phyloP scores from a whole-genome alignment of 2,797 vertebrate species.

The Spinus pinus region DNA sequence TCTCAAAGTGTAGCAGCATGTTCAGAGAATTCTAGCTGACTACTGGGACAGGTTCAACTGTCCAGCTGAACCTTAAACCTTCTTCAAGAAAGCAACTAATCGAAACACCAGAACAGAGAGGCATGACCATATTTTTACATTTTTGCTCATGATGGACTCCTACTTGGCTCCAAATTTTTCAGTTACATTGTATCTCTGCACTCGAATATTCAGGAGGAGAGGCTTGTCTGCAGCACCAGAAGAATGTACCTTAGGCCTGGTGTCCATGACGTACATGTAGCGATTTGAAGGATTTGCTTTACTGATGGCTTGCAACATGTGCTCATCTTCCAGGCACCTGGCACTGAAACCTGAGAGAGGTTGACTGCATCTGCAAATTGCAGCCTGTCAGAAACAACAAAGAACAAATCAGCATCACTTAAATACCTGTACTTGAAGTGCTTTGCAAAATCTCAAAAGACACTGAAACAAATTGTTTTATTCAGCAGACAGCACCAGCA shows the following conservation, averaged over 20 bases:
- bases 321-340: conserved; percentile 93
- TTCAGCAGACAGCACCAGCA: not conserved
- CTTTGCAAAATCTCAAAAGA: not conserved
- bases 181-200: not conserved
- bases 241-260: conserved; percentile 88
- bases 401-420: not conserved
- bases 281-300: conserved; percentile 91
- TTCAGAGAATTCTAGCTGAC: not conserved
- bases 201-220: not conserved
- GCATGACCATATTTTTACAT: not conserved
- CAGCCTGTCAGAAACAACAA: conserved; percentile 78
- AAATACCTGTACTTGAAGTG: not conserved
- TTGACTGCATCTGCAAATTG: conserved; percentile 96
- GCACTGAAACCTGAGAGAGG: conserved; percentile 97
- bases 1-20: not conserved
- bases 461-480: not conserved
- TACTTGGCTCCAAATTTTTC: not conserved
- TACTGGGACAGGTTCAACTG: not conserved
- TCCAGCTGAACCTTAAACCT: not conserved
- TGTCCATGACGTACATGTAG: conserved; percentile 96
- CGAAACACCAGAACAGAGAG: not conserved
- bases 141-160: not conserved
- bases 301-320: conserved; percentile 95
- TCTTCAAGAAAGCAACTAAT: not conserved
- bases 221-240: not conserved